A percentile compares a stretch with the other conserved stretches of the same genome.
Evolutionary conservation across 2,797 vertebrate species (phyloP).

Genomic region (Poeciliopsis infans): DNA sequence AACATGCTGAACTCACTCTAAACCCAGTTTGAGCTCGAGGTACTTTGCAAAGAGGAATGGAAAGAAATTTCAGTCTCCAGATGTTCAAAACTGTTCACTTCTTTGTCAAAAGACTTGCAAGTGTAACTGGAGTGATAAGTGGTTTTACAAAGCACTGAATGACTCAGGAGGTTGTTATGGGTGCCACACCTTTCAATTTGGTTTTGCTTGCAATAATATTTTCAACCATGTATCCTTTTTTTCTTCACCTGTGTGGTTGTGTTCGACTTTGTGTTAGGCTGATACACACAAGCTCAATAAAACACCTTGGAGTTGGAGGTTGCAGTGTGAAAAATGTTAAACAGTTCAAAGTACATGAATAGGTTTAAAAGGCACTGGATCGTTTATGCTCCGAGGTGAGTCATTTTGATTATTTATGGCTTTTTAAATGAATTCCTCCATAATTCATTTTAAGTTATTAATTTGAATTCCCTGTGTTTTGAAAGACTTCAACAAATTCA

Average conservation of each 20-base stretch:
- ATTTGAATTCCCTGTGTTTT: constrained; percentile 5
- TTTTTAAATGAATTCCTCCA: neutral
- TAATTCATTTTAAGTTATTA: neutral
- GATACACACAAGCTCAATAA: neutral
- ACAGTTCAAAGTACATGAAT: neutral
- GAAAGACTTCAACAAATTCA: constrained; percentile 10
- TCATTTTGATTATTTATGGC: neutral
- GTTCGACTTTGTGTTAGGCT: neutral
- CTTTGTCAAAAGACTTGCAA: neutral
- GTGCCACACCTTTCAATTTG: neutral
- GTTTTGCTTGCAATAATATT: neutral
- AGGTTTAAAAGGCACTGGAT: neutral
- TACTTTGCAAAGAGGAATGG: neutral
- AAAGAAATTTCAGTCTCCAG: neutral
- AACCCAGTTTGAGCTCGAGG: neutral
- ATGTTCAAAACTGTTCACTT: neutral
- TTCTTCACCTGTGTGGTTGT: neutral
- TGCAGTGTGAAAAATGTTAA: neutral
- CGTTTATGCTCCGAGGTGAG: neutral
- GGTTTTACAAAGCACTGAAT: neutral
- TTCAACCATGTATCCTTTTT: neutral
- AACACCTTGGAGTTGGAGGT: neutral
- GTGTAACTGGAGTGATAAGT: neutral
- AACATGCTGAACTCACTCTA: neutral
- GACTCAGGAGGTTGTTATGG: neutral